phyloP scores from a whole-genome alignment of 1,140 invertebrate genomes.

The Popillia japonica region DNA sequence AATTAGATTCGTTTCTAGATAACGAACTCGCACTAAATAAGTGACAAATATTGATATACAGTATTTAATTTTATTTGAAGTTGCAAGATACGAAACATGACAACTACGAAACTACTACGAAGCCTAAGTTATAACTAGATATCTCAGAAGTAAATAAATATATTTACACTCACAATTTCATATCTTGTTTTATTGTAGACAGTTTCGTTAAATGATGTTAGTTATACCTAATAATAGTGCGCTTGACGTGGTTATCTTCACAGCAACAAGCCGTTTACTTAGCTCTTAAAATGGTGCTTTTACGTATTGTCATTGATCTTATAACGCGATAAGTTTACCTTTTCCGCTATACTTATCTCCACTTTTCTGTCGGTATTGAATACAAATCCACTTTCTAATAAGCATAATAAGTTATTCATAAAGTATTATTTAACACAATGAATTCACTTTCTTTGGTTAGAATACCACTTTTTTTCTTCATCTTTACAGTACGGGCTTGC shows the following conservation, averaged over 20 bases:
- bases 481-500: not conserved
- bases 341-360: constrained; percentile 32
- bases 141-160: too few species aligned
- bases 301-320: not conserved
- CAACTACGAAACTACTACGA: too few species aligned
- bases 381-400: constrained; percentile 32
- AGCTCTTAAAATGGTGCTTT: not conserved
- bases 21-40: too few species aligned
- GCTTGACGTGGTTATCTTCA: not conserved
- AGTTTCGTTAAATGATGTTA: not conserved
- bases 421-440: constrained; percentile 38
- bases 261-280: not conserved
- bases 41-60: too few species aligned
- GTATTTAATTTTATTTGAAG: too few species aligned
- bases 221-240: constrained; percentile 2
- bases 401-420: constrained; percentile 38
- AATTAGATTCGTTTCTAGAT: too few species aligned
- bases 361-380: constrained; percentile 23
- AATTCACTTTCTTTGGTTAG: constrained; percentile 38
- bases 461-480: constrained; percentile 1
- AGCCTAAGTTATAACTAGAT: too few species aligned
- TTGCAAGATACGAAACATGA: too few species aligned
- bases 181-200: not conserved
- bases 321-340: not conserved
- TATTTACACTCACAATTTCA: not conserved